These are phyloP conservation scores for Gobiocypris rarus DNA, from an alignment of 2,113 vertebrate species.

Conservation along the genomic window DNA sequence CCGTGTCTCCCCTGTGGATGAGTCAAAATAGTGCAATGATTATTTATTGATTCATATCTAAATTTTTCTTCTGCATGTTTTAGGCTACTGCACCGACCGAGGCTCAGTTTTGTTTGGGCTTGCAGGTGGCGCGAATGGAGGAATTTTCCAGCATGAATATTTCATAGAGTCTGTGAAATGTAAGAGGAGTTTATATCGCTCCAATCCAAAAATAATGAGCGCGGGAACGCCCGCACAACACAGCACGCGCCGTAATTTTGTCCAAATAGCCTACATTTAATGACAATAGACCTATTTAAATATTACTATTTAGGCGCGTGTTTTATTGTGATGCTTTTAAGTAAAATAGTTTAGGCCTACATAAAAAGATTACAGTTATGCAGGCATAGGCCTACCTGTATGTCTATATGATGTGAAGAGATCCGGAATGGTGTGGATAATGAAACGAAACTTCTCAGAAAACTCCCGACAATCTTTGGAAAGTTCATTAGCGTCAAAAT, in stretches of 20 bases:
- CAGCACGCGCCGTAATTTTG: background rate
- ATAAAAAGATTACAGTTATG: background rate
- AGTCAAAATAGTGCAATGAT: slow-evolving; percentile 12
- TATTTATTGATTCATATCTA: background rate
- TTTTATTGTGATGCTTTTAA: background rate
- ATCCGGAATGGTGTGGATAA: background rate
- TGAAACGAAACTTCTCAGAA: slow-evolving; percentile 7
- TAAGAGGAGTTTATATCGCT: slow-evolving; percentile 42
- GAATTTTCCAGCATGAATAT: slow-evolving; percentile 60
- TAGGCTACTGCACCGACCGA: background rate
- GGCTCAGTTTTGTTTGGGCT: background rate
- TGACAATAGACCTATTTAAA: background rate
- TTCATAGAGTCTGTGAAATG: slow-evolving; percentile 52
- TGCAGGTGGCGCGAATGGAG: slow-evolving; percentile 29
- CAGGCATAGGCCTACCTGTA: background rate
- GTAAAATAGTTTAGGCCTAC: background rate
- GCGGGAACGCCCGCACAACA: background rate
- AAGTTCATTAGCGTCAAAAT: background rate
- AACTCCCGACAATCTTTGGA: background rate
- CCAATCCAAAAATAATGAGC: background rate
- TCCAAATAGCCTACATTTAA: background rate
- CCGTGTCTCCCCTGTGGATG: slow-evolving; percentile 12
- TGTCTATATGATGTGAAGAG: background rate
- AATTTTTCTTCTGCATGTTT: background rate
- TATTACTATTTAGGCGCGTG: background rate